A percentile compares a stretch with the other conserved stretches of the same genome.
Evolutionary conservation across 2,113 vertebrate species (phyloP).

Genomic region (Alligator mississippiensis): DNA sequence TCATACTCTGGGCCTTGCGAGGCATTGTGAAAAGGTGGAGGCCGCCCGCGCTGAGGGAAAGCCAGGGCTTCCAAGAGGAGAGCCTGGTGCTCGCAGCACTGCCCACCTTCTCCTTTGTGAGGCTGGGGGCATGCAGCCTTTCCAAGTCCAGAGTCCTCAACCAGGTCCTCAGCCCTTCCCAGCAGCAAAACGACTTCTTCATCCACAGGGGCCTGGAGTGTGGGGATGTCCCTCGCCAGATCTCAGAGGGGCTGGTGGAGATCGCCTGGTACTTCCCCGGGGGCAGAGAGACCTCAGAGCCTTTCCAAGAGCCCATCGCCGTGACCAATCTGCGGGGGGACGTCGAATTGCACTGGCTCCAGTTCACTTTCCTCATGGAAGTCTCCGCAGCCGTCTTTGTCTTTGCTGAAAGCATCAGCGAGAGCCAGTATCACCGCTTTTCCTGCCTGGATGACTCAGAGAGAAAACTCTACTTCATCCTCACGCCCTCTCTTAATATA

Average conservation of each 20-base stretch:
- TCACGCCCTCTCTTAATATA: not conserved
- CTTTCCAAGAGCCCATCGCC: conserved; percentile 71
- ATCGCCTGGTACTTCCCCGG: conserved; percentile 80
- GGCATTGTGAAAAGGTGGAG: conserved; percentile 64
- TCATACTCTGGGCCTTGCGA: conserved; percentile 79
- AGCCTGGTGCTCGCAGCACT: conserved; percentile 71
- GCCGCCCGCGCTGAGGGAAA: not conserved
- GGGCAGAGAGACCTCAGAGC: conserved; percentile 56
- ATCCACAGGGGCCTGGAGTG: conserved; percentile 75
- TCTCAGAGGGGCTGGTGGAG: conserved; percentile 84
- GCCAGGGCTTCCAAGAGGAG: conserved; percentile 26
- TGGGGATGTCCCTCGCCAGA: conserved; percentile 72
- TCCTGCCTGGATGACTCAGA: too few species aligned
- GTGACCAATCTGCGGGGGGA: conserved; percentile 81
- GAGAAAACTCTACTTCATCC: conserved; percentile 13
- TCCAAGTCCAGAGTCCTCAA: conserved; percentile 81
- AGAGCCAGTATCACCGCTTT: conserved; percentile 14
- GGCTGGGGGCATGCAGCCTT: conserved; percentile 70
- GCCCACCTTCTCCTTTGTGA: conserved; percentile 78
- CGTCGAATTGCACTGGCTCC: conserved; percentile 61
- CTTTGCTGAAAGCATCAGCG: conserved; percentile 73
- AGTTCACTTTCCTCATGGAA: conserved; percentile 75
- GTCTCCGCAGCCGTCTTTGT: conserved; percentile 79
- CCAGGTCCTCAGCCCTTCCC: conserved; percentile 72
- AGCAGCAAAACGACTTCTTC: conserved; percentile 76